Evolutionary conservation across 2,888 invertebrate genomes (phyloP), one percentile per base, ranked within the genome.

Genomic region (Atherix ibis): DNA sequence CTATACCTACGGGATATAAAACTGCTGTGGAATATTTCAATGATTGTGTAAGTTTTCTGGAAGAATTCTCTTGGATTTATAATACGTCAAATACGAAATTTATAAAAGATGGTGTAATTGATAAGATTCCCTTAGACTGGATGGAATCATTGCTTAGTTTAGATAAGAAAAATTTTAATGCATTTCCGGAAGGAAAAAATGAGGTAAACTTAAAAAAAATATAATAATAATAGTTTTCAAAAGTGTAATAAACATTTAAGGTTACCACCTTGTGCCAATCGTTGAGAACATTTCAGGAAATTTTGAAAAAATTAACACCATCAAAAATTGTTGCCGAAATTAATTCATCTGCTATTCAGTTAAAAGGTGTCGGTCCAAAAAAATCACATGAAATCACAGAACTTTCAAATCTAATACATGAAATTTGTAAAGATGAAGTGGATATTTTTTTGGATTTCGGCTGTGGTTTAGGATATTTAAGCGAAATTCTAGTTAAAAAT

Each of bases 401-500:
- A 44, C 54, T 83, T 31, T 68, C 76, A 2, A 58, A 66, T 19
- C 58, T 72, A 5, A 52, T 62, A 29, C 17, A 47, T 14, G 37
- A 36, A 2, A 40, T 44, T 10, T 50, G 51, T 45, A 44, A 49
- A n/a, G 44, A 56, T 5, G 51, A 58, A 5, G 65, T 71, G 36
- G 53, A 65, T 31, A 56, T 67, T 2, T 59, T 83, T 14, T 64
- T 83, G 1, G 83, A 83, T 55, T 65, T 83, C 46, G 83, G 83
- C 10, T 71, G 75, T 12, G 83, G 83, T 5, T 58, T 82, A 63
- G 83, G 83, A 1, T 81, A 83, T 49, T 59, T 83, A 30, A 74
- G 76, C 41, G 75, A 79, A 51, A 51, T 71, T n/a, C 49, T 83
- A 16, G 62, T 67, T 47, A 60, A 68, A 48, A 62, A 62, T 13